Conservation (phyloP, 2,888 invertebrate species). For the Drosophila putrida region DNA sequence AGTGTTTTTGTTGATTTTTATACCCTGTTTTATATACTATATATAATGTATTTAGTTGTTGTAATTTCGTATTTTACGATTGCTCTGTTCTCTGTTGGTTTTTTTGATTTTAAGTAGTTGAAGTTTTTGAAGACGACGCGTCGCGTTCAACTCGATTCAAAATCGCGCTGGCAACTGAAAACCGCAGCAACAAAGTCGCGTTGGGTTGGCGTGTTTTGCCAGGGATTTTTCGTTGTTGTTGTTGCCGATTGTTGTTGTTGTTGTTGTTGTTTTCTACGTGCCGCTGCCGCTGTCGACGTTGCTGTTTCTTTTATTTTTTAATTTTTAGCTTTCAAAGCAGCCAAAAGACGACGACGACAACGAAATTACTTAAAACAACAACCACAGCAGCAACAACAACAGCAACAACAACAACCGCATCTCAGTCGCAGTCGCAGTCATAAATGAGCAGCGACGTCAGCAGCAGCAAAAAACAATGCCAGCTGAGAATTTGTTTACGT, state of each 20-base stretch:
- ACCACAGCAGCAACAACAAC: slow-evolving; percentile 37
- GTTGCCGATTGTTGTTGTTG: slow-evolving; percentile 36
- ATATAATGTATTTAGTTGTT: too few species aligned
- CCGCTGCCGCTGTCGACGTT: slow-evolving; percentile 22
- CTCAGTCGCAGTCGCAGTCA: slow-evolving; percentile 15
- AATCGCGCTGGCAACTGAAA: slow-evolving; percentile 85
- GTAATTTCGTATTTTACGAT: too few species aligned
- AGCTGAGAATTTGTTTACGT: slow-evolving; percentile 76
- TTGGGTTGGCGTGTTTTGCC: slow-evolving; percentile 76
- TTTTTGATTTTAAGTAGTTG: slow-evolving; percentile 6
- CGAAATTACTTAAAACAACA: slow-evolving; percentile 43
- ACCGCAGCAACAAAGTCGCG: slow-evolving; percentile 78
- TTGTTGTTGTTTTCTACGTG: slow-evolving; percentile 49
- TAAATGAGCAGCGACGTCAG: slow-evolving; percentile 34
- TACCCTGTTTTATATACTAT: neutral
- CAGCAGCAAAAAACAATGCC: slow-evolving; percentile 60
- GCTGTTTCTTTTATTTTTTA: slow-evolving; percentile 48
- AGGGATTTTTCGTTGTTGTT: slow-evolving; percentile 61
- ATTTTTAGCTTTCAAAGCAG: slow-evolving; percentile 77
- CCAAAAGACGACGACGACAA: slow-evolving; percentile 33
- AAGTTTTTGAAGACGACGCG: slow-evolving; percentile 51
- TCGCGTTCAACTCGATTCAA: slow-evolving; percentile 83
- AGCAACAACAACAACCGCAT: slow-evolving; percentile 26
- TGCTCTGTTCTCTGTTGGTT: neutral
- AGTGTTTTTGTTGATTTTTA: neutral